phyloP scores from a whole-genome alignment of 2,888 invertebrate species.

The Osedax frankpressi region DNA sequence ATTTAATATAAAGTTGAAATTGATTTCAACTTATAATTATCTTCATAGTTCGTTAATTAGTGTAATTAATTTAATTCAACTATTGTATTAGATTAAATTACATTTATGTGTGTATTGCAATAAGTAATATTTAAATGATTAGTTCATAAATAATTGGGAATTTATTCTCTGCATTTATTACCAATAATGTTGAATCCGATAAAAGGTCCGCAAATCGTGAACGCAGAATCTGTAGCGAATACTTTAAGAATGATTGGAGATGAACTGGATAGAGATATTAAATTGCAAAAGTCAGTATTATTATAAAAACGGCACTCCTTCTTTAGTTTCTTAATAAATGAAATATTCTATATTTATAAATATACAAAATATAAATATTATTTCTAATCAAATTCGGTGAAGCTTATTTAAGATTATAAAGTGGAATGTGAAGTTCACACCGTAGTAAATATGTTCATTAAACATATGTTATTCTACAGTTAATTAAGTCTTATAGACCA shows the following conservation, averaged over 20 bases:
- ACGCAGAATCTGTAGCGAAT: slow-evolving; percentile 36
- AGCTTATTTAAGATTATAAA: background rate
- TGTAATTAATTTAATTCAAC: background rate
- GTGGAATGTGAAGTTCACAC: background rate
- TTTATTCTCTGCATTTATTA: slow-evolving; percentile 16
- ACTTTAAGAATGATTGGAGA: slow-evolving; percentile 42
- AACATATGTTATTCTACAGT: too few relatives aligned
- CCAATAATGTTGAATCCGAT: too few relatives aligned
- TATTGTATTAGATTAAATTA: too few relatives aligned
- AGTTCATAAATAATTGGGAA: background rate
- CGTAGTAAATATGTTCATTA: background rate
- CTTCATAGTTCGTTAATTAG: too few relatives aligned
- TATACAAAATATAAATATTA: background rate
- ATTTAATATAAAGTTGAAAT: too few relatives aligned
- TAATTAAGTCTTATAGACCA: too few relatives aligned
- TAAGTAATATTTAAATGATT: background rate
- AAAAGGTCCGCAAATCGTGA: slow-evolving; percentile 42
- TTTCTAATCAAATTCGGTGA: background rate
- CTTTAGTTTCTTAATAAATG: too few relatives aligned
- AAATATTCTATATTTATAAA: too few relatives aligned
- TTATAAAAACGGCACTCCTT: too few relatives aligned
- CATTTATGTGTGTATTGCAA: too few relatives aligned
- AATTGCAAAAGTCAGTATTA: slow-evolving; percentile 24
- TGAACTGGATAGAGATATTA: slow-evolving; percentile 38
- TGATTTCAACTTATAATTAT: too few relatives aligned